phyloP scores from a whole-genome alignment of 2,113 vertebrate genomes.

The Galbula dea region DNA sequence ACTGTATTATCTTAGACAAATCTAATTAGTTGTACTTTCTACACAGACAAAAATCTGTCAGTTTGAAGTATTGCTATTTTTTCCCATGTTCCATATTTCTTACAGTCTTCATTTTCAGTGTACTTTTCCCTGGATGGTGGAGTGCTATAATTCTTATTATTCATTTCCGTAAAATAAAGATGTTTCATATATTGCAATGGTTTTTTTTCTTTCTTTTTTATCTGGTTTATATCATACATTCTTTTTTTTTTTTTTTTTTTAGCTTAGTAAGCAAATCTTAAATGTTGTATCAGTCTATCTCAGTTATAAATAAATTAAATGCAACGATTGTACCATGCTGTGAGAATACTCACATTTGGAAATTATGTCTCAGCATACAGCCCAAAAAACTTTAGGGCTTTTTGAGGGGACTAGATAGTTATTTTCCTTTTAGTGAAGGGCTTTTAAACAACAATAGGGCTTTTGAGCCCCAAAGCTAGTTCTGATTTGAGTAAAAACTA shows the following conservation, averaged over 20 bases:
- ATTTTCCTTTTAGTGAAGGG: not conserved
- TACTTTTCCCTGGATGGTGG: not conserved
- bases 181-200: not conserved
- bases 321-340: not conserved
- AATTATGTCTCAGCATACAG: not conserved
- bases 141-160: not conserved
- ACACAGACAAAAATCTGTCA: not conserved
- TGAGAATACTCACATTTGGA: not conserved
- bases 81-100: not conserved
- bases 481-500: not conserved
- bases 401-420: not conserved
- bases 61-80: conserved; percentile 13
- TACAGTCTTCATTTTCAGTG: not conserved
- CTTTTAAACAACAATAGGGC: not conserved
- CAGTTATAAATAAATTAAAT: not conserved
- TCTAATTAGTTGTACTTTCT: not conserved
- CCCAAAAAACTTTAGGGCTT: not conserved
- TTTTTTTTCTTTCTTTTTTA: not conserved
- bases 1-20: not conserved
- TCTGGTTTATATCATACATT: not conserved
- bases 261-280: not conserved
- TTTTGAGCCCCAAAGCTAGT: not conserved
- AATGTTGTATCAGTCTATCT: not conserved
- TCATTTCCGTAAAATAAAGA: not conserved
- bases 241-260: not conserved